Percentiles rank a stretch among this genome's conserved stretches.
phyloP scores from a whole-genome alignment of 2,113 vertebrate species.

The Montifringilla adamsi region DNA sequence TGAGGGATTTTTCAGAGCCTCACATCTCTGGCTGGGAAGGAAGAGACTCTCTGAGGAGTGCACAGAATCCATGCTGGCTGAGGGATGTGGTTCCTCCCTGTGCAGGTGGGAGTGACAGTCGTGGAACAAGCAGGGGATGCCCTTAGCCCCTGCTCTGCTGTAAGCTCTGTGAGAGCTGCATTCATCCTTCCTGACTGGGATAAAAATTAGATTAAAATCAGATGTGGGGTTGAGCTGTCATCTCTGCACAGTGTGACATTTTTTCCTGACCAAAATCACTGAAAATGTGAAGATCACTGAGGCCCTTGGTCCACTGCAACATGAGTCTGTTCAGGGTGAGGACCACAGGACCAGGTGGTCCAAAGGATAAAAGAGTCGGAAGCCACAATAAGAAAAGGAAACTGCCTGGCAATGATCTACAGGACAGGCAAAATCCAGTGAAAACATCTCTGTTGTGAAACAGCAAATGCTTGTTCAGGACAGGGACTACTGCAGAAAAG shows the following conservation, averaged over 20 bases:
- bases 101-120: neutral
- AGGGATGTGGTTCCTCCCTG: neutral
- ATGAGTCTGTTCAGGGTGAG: neutral
- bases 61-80: accelerated
- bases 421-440: neutral
- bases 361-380: neutral
- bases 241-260: neutral
- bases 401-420: neutral
- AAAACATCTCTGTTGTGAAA: neutral
- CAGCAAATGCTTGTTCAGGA: neutral
- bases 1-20: neutral
- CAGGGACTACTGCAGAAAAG: neutral
- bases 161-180: neutral
- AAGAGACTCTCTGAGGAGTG: neutral
- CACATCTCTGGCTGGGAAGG: neutral
- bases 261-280: neutral
- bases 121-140: neutral
- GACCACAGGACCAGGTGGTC: neutral
- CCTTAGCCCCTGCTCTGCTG: neutral
- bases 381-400: neutral
- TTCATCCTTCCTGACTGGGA: neutral
- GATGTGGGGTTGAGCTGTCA: neutral
- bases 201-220: neutral
- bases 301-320: neutral
- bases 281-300: neutral